These are phyloP conservation scores for Trichonephila inaurata DNA, from an alignment of 1,140 invertebrate species.

Conservation along the genomic window DNA sequence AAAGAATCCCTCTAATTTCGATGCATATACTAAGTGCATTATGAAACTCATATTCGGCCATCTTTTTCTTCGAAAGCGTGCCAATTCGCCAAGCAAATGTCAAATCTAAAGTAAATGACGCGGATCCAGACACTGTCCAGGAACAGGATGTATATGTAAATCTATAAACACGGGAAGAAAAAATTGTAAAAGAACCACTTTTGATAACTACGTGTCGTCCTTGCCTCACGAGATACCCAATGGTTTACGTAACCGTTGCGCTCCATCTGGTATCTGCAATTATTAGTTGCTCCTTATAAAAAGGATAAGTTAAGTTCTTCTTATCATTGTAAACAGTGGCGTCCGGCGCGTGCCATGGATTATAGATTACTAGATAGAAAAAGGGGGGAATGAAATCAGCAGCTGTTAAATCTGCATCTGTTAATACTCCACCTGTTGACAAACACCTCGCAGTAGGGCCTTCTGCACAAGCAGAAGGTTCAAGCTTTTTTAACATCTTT, in stretches of 20 bases:
- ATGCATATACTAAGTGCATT: background rate
- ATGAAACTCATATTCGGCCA: background rate
- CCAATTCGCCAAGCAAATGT: background rate
- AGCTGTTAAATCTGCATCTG: constrained; percentile 69
- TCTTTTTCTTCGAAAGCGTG: background rate
- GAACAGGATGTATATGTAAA: constrained; percentile 63
- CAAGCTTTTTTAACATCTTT: background rate
- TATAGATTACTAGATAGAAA: constrained; percentile 33
- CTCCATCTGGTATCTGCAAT: constrained; percentile 48
- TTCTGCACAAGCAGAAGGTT: constrained; percentile 43
- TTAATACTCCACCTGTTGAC: constrained; percentile 72
- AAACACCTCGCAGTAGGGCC: constrained; percentile 72
- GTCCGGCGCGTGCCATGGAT: constrained; percentile 53
- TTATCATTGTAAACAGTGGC: constrained; percentile 54
- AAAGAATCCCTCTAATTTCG: background rate
- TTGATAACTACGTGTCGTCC: constrained; percentile 37
- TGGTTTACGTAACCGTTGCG: constrained; percentile 19
- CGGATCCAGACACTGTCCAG: constrained; percentile 35
- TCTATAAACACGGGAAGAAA: constrained; percentile 14
- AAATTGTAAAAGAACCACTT: constrained; percentile 52
- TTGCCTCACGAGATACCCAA: background rate
- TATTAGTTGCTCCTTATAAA: constrained; percentile 19
- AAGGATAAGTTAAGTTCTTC: constrained; percentile 58
- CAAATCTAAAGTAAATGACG: constrained; percentile 11
- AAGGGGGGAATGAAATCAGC: constrained; percentile 6